A percentile compares a stretch with the other conserved stretches of the same genome.
phyloP scores from a whole-genome alignment of 2,888 invertebrate genomes.

The Chalcosyrphus nemorum region DNA sequence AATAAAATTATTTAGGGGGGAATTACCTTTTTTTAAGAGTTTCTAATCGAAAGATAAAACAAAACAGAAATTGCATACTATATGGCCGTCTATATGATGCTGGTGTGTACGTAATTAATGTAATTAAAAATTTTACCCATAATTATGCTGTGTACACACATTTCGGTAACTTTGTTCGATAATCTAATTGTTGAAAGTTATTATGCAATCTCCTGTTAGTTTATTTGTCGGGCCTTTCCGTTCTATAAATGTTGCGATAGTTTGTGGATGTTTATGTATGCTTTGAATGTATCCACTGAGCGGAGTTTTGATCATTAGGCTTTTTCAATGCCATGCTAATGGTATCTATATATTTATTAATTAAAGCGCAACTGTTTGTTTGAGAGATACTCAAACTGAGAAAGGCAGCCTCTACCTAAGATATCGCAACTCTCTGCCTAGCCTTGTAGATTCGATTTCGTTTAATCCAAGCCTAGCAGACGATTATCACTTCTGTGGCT shows the following conservation, averaged over 20 bases:
- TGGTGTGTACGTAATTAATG: neutral
- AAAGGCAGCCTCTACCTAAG: too few species aligned
- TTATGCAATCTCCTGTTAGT: slow-evolving; percentile 1
- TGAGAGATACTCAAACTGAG: too few species aligned
- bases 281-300: neutral
- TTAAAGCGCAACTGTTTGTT: too few species aligned
- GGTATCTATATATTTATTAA: too few species aligned
- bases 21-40: slow-evolving; percentile 19
- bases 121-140: slow-evolving; percentile 25
- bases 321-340: neutral
- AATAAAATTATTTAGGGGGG: slow-evolving; percentile 4
- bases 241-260: neutral
- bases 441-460: too few species aligned
- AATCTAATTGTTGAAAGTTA: slow-evolving; percentile 26
- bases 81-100: neutral
- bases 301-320: neutral
- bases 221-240: neutral
- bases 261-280: neutral
- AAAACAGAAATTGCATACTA: neutral
- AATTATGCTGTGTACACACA: slow-evolving; percentile 18
- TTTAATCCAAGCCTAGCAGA: too few species aligned
- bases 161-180: slow-evolving; percentile 26
- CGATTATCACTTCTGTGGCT: too few species aligned
- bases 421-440: too few species aligned
- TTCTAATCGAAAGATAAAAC: slow-evolving; percentile 30